Base-by-base conservation (phyloP, 1,140 invertebrate species). In the Drosophila triauraria region DNA sequence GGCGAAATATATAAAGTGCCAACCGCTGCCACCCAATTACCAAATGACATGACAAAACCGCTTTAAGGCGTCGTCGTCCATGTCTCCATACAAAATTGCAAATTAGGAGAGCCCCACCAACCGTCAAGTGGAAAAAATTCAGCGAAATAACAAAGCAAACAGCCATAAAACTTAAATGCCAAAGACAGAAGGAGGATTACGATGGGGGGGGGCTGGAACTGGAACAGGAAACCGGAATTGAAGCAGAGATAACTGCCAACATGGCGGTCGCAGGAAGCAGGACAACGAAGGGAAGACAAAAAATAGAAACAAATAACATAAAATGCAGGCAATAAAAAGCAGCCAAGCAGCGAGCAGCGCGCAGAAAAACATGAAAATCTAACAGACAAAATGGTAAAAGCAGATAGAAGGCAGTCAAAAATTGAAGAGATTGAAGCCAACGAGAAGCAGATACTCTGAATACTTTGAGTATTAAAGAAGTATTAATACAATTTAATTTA, bases 1-100 rank as follows among this genome's bases (percentile, higher is more conserved):
- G 67, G 65, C 65, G 72, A 64, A 88, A 87, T 82, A 86, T 91
- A 91, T 91, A 91, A 92, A 92, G 91, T 92, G 91, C 83, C 91
- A 92, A 92, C 91, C 91, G 85, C 91, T 92, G 91, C 91, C 91
- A 92, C 91, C 83, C 91, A 92, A 92, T 92, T 92, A 88, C 84
- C 83, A 91, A 92, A 92, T 87, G 91, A 92, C 84, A 92, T 92
- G 91, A 92, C 87, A 92, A 92, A 92, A 92, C 91, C 91, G 91
- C 91, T 92, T 69, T 75, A 85, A 92, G 91, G 91, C 91, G 82
- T 86, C 85, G 56, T 56, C 53, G 62, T 64, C 60, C 38, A 46
- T 65, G 58, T 82, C 80, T 65, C 78, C 83, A 85, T 79, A 88
- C 80, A 83, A 91, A 92, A 92, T 92, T 92, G 91, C 91, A 92